Base-by-base conservation (phyloP, 1,140 invertebrate genomes). In the Cydia fagiglandana region DNA sequence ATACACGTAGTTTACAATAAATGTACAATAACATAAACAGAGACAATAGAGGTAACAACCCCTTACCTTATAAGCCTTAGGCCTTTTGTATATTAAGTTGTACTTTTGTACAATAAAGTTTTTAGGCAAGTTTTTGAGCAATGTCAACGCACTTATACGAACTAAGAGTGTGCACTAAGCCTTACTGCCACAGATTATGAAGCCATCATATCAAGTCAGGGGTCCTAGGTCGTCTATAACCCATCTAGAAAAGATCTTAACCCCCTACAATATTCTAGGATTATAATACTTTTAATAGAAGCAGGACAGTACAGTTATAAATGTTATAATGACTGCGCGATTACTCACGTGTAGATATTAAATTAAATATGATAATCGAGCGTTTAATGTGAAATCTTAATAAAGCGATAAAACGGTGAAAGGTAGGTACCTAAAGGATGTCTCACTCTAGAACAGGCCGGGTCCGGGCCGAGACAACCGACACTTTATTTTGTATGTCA, bases 161-260 rank as follows among this genome's bases (percentile, higher is more conserved):
- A 56, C 15, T 24, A 3, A 20, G 10, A 24, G 56, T 61, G 20
- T 61, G 56, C 20, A 61, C 56, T 24, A 61, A 61, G 56, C 56
- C 56, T 61, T 61, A 24, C 20, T 2, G 9, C 56, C 56, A 61
- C 20, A 61, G 56, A 61, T 61, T 61, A 61, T 61, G 56, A 61
- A 61, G 56, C 20, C 9, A 61, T 61, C 56, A 61, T 12, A 56
- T 56, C 53, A 56, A 61, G 56, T 17, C 7, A 24, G 17, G 20
- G 56, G 56, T 24, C 56, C 17, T 24, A 61, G 56, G 56, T 61
- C 56, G 9, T 10, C 7, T 17, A 24, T 61, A 20, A 20, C 53
- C 6, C 53, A 15, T 61, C 56, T 56, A 61, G 1, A 61, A 61
- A 61, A 61, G 7, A 7, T 12, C 56, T 24, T 61, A 61, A 61